Evolutionary conservation across 2,113 vertebrate species (phyloP), one percentile per base, ranked within the genome.

Genomic region (Pithys albifrons): DNA sequence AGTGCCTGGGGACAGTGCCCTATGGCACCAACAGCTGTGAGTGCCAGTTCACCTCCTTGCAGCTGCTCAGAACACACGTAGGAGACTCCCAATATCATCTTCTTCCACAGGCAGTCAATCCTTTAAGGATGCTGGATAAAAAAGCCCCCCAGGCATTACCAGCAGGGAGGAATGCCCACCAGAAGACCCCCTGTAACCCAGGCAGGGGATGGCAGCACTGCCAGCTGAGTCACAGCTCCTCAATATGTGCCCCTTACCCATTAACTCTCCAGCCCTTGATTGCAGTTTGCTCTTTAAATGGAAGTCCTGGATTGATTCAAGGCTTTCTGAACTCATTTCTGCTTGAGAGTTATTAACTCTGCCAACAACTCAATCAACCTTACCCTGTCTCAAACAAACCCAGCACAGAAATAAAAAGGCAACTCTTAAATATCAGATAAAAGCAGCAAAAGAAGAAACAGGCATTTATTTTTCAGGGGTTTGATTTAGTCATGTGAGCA

Each of bases 271-370:
- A 52, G 93, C 2, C 23, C 78, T 39, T 25, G 78, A 93, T 23
- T 94, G 85, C 93, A 31, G 82, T 72, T 86, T 92, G 82, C 51
- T 81, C 88, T 80, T 59, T 71, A 90, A 94, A 86, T 24, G 58
- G 71, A 91, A 95, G 72, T 51, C 79, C 64, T 51, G 79, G 55
- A 66, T 77, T 91, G 80, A 88, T 52, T 85, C 85, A 59, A 76
- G 89, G 90, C 71, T 88, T 92, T 90, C 64, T 88, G 69, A 94
- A 83, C 72, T 66, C 65, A 7, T 33, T 94, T 52, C 82, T 93
- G 74, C 59, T 85, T 3, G 0, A 85, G 85, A 66, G 73, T 77
- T 66, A 94, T 90, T 86, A 93, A 80, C 54, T 67, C 91, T 71
- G 69, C 85, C 66, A 92, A 77, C 76, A 84, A 88, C 72, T 94